Evolutionary conservation across 2,113 vertebrate species (phyloP), one percentile per base, ranked within the genome.

Genomic region (Axis porcinus): DNA sequence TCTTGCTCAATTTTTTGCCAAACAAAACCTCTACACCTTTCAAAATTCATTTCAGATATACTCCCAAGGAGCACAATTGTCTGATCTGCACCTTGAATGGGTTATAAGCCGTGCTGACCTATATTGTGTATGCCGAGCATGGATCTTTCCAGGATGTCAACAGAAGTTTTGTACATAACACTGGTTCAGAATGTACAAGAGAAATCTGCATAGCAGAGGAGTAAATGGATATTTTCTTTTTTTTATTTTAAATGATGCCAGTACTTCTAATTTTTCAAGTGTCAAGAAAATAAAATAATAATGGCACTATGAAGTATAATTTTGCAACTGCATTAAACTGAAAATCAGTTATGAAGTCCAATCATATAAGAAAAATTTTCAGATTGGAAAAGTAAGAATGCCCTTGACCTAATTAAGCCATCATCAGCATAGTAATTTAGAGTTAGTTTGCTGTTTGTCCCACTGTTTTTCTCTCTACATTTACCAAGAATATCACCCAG

Each of bases 1-100:
- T 96, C 58, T 86, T 94, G 36, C 30, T 89, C 78, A 86, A 88
- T 94, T 97, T 43, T 95, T 95, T 81, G 21, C 52, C 79, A 95
- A 85, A 96, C 27, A 95, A 96, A 95, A 54, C 62, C 54, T 95
- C 55, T 6, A 97, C 70, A 85, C 50, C 70, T 97, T 97, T 97
- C 88, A 88, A 74, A 95, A 91, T 96, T 94, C 14, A 0, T 89
- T 96, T 93, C 94, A 82, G 70, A 43, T 64, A 14, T 96, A 47
- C 14, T 92, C 84, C 47, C 62, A 84, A 89, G 30, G 57, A 84
- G 28, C 4, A 50, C 12, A 76, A 30, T 57, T 45, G 52, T 97
- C 91, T 81, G 70, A 70, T 25, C 19, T 76, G 40, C 17, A 85
- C 70, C 57, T n/a, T 25, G 45, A 92, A 21, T 50, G 23, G 50